Base-by-base conservation (phyloP, 1,140 invertebrate genomes). In the Coelopa frigida region DNA sequence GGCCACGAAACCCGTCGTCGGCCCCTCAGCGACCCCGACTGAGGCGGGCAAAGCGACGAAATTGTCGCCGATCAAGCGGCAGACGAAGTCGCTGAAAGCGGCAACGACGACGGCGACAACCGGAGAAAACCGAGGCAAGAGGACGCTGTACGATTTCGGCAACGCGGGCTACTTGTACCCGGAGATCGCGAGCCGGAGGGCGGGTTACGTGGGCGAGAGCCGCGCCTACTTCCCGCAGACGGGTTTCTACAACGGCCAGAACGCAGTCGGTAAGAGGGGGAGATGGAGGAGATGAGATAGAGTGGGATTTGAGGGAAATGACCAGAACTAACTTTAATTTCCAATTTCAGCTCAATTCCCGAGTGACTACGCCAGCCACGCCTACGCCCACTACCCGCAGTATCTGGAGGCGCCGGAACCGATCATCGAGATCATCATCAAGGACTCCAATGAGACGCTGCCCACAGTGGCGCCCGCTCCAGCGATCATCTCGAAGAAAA, bases 381-480 rank as follows among this genome's bases (percentile, higher is more conserved):
- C 32, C 12, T 65, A 61, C 43, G 39, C 42, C 1, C 51, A 53
- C 0, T 63, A 75, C 49, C 76, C 76, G 6, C 78, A 85, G 46
- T 85, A 87, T 57, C 71, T 78, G 7, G 82, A 84, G 52, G 83
- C 86, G 44, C 87, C 87, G 0, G 88, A 91, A 61, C 88, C 88
- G 11, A 91, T 91, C 36, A 91, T 91, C 48, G 88, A 91, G 70
- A 91, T 90, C 50, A 91, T 91, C 43, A 89, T 91, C 39, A 89
- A 89, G 59, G 88, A 91, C 68, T 88, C 86, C 0, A 90, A 91
- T 61, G 84, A 88, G 53, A 78, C 83, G 0, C 61, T 89, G 4
- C 83, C 87, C 0, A 74, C 81, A 4, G 78, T 80, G n/a, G 79
- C 76, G 1, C 73, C 75, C 0, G 68, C 75, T 5, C 71, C 75